Conservation (phyloP, 1,140 invertebrate species). For the Antheraea pernyi region DNA sequence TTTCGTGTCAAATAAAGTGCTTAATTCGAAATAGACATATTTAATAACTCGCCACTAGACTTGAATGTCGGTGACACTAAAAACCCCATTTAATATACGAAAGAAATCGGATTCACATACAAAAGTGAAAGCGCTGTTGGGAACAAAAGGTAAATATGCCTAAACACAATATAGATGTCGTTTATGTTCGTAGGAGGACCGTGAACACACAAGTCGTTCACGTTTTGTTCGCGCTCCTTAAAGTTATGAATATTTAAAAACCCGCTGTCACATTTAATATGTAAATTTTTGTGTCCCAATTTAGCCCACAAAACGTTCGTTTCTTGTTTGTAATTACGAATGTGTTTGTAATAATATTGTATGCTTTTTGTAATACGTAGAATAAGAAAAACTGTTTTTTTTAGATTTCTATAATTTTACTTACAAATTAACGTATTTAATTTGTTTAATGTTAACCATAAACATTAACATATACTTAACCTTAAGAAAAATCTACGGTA, state of each 20-base stretch:
- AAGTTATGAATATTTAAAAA: constrained; percentile 4
- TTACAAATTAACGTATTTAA: too few relatives aligned
- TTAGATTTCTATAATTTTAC: too few relatives aligned
- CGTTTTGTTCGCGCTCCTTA: background rate
- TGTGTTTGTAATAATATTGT: background rate
- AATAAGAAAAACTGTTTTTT: too few relatives aligned
- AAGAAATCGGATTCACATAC: background rate
- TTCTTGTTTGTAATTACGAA: background rate
- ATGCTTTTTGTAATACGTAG: too few relatives aligned
- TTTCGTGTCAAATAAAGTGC: background rate
- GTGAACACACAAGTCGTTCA: background rate
- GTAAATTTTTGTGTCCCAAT: constrained; percentile 4
- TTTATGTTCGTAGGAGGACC: background rate
- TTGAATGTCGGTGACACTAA: background rate
- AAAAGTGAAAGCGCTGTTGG: background rate
- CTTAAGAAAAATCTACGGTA: too few relatives aligned
- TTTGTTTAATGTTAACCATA: too few relatives aligned
- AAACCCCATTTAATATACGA: background rate
- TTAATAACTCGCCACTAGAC: background rate
- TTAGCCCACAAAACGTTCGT: background rate
- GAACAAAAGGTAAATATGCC: background rate
- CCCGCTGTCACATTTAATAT: constrained; percentile 1
- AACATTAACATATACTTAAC: too few relatives aligned
- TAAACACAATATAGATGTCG: background rate
- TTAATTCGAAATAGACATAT: background rate